Evolutionary conservation across 30 jellyfish, hydroid and myxozoan species (phyloP).

Genomic region (Pelagia noctiluca): DNA sequence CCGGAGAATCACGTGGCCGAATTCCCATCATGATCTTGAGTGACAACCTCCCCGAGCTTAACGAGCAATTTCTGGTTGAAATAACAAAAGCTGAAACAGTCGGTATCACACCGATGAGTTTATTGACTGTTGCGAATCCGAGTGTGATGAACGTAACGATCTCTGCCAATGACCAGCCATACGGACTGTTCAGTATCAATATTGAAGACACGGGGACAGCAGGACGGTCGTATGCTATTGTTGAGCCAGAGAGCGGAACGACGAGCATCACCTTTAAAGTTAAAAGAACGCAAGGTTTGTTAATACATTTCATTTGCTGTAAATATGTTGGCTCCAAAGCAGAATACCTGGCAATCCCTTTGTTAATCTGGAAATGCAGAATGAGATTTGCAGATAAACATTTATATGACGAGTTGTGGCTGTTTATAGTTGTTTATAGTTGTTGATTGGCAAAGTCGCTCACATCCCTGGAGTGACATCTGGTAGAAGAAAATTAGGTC

Average conservation of each 20-base stretch:
- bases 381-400: no score
- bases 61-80: constrained; percentile 65
- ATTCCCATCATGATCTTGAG: constrained; percentile 52
- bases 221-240: constrained; percentile 51
- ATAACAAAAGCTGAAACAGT: constrained; percentile 62
- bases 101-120: constrained; percentile 44
- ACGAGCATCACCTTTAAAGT: constrained; percentile 63
- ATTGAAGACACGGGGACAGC: constrained; percentile 54
- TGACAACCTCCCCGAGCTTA: constrained; percentile 85
- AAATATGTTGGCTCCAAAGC: background rate
- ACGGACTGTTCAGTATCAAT: constrained; percentile 71
- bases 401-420: no score
- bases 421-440: no score
- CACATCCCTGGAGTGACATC: no score
- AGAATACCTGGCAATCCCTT: no score
- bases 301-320: background rate
- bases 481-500: no score
- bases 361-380: no score
- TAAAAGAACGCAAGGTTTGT: constrained; percentile 69
- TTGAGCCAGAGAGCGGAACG: constrained; percentile 78
- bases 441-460: no score
- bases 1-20: constrained; percentile 23
- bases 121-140: constrained; percentile 45
- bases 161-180: constrained; percentile 87
- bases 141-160: constrained; percentile 76